Percentiles rank a stretch among this genome's conserved stretches.
Conservation (phyloP, 2,888 invertebrate species). For the Andrena minutula region DNA sequence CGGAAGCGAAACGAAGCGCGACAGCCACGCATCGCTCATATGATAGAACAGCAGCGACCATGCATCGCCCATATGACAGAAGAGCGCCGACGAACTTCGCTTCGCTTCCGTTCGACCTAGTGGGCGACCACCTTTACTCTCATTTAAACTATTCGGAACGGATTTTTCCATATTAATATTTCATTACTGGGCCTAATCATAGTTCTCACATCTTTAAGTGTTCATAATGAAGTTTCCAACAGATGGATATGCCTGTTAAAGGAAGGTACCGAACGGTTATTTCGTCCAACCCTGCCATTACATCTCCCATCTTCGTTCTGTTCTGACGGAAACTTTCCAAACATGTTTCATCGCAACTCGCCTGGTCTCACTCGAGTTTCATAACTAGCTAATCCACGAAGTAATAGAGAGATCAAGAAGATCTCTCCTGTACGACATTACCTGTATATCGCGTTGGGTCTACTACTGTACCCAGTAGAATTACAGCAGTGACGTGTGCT, state of each 20-base stretch:
- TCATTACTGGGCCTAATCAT: background rate
- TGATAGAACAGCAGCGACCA: no score
- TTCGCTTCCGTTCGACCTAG: no score
- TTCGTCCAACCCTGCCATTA: slow-evolving; percentile 68
- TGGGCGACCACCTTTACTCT: no score
- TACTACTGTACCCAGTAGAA: slow-evolving; percentile 3
- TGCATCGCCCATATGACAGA: no score
- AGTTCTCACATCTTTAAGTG: slow-evolving; percentile 37
- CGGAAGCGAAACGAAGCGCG: no score
- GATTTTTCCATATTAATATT: no score
- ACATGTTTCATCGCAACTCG: slow-evolving; percentile 75
- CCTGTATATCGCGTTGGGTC: slow-evolving; percentile 42
- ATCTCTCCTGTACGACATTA: slow-evolving; percentile 50
- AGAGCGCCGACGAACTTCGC: no score
- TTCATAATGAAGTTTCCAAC: slow-evolving; percentile 44
- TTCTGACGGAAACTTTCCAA: slow-evolving; percentile 70
- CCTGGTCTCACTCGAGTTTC: slow-evolving; percentile 76
- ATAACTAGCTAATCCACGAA: slow-evolving; percentile 82
- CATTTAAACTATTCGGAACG: no score
- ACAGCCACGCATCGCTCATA: no score
- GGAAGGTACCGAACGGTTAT: slow-evolving; percentile 72
- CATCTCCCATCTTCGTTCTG: slow-evolving; percentile 56
- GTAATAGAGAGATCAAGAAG: slow-evolving; percentile 81
- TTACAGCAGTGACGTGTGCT: slow-evolving; percentile 14
- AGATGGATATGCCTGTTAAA: slow-evolving; percentile 61